Conservation (phyloP, 2,888 invertebrate species). For the Anoplius nigerrimus region DNA sequence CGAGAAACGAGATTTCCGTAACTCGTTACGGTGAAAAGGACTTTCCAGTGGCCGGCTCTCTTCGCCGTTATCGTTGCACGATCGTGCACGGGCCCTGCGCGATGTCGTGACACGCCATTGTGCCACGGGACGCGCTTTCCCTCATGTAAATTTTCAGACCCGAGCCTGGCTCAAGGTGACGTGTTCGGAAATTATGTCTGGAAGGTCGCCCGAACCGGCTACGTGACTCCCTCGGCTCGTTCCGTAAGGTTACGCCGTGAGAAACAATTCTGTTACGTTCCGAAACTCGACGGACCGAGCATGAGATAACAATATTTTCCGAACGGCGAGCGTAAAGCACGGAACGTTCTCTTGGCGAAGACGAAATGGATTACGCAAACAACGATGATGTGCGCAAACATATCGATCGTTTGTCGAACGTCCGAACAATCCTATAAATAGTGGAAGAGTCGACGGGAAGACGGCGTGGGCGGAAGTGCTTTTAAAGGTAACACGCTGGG, state of each 20-base stretch:
- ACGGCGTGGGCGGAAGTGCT: conserved; percentile 58
- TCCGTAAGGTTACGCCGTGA: too few relatives aligned
- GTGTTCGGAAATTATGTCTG: conserved; percentile 23
- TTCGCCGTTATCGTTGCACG: neutral
- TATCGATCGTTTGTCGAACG: conserved; percentile 25
- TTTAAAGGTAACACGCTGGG: conserved; percentile 56
- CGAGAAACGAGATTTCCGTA: conserved; percentile 17
- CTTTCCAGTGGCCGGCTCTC: neutral
- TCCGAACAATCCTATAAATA: conserved; percentile 35
- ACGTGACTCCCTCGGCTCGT: too few relatives aligned
- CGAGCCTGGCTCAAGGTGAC: neutral
- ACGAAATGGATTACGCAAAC: too few relatives aligned
- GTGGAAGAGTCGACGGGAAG: conserved; percentile 34
- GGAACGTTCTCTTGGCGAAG: too few relatives aligned
- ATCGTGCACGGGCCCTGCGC: neutral
- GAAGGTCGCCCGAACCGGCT: neutral
- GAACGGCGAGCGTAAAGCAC: too few relatives aligned
- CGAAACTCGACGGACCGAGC: too few relatives aligned
- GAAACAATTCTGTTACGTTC: too few relatives aligned
- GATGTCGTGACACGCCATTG: conserved; percentile 4
- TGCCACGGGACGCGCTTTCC: conserved; percentile 24
- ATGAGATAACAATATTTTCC: too few relatives aligned
- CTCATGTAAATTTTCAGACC: conserved; percentile 44
- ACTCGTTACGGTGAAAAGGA: neutral
- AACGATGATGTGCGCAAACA: conserved; percentile 8